Percentiles rank a stretch among this genome's conserved stretches.
phyloP scores from a whole-genome alignment of 2,113 vertebrate species.

The Oncorhynchus mykiss region DNA sequence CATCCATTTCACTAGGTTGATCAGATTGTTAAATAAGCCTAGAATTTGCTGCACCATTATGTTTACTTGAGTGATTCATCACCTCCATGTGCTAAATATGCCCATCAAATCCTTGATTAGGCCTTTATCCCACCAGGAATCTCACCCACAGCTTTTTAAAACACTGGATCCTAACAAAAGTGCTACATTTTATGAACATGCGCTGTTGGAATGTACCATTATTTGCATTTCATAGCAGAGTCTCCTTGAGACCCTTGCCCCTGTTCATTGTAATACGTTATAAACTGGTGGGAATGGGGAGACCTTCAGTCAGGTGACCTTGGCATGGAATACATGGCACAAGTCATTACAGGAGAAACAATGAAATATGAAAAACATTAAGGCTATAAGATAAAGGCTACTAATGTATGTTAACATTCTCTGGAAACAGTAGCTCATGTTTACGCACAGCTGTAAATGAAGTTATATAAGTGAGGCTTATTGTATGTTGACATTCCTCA shows the following conservation, averaged over 20 bases:
- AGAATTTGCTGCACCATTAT: slow-evolving; percentile 39
- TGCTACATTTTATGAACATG: slow-evolving; percentile 47
- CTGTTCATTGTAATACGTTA: slow-evolving; percentile 16
- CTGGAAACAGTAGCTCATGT: slow-evolving; percentile 27
- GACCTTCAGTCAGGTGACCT: slow-evolving; percentile 12
- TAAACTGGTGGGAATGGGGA: slow-evolving; percentile 15
- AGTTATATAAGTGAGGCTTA: slow-evolving; percentile 29
- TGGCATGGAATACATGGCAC: slow-evolving; percentile 19
- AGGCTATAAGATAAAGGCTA: slow-evolving; percentile 56
- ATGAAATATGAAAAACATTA: slow-evolving; percentile 36
- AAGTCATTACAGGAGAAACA: slow-evolving; percentile 17
- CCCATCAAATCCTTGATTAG: slow-evolving; percentile 59
- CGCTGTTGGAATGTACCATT: slow-evolving; percentile 27
- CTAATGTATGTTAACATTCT: slow-evolving; percentile 22
- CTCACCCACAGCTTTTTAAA: slow-evolving; percentile 39
- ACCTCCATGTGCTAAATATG: slow-evolving; percentile 43
- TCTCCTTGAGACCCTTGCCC: slow-evolving; percentile 12
- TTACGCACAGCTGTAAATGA: slow-evolving; percentile 33
- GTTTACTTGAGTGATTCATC: slow-evolving; percentile 65
- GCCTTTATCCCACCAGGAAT: slow-evolving; percentile 59
- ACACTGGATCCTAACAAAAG: slow-evolving; percentile 53
- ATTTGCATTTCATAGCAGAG: slow-evolving; percentile 26
- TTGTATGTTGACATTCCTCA: slow-evolving; percentile 51
- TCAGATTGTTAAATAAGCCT: slow-evolving; percentile 33
- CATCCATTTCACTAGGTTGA: slow-evolving; percentile 11